phyloP scores from a whole-genome alignment of 1,140 invertebrate genomes.

The Sycobia sp. region DNA sequence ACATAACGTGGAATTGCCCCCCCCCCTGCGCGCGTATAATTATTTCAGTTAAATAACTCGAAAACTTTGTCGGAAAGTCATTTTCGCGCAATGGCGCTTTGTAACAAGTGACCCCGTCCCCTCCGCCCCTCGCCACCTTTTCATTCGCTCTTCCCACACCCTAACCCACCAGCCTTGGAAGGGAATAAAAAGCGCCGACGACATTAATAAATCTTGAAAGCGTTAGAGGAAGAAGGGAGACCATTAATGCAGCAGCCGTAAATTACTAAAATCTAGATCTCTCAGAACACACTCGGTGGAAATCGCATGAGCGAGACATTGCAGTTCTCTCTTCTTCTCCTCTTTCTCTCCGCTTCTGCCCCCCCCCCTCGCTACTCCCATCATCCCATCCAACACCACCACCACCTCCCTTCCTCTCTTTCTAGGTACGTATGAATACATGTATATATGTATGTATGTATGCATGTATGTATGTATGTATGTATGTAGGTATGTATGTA shows the following conservation, averaged over 20 bases:
- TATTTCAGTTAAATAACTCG: not conserved
- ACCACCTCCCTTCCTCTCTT: not conserved
- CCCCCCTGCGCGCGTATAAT: not conserved
- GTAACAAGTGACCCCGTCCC: not conserved
- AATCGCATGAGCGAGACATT: conserved; percentile 11
- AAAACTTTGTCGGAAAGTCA: conserved; percentile 1
- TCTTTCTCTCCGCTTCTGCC: not conserved
- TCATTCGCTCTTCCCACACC: no score
- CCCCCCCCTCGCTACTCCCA: not conserved
- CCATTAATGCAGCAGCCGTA: conserved; percentile 26
- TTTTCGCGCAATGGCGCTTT: not conserved
- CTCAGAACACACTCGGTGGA: conserved; percentile 5
- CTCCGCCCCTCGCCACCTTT: not conserved
- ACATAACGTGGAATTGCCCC: no score
- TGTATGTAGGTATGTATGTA: no score
- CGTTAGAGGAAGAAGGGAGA: not conserved
- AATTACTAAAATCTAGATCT: conserved; percentile 35
- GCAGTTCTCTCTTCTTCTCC: not conserved
- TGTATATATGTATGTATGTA: no score
- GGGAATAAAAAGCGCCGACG: conserved; percentile 3
- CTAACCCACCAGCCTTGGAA: no score
- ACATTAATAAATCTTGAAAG: conserved; percentile 28
- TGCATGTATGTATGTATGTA: no score
- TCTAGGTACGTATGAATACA: no score
- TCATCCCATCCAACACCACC: not conserved